A percentile compares a stretch with the other conserved stretches of the same genome.
phyloP scores from a whole-genome alignment of 1,140 invertebrate genomes.

The Drosophila busckii region DNA sequence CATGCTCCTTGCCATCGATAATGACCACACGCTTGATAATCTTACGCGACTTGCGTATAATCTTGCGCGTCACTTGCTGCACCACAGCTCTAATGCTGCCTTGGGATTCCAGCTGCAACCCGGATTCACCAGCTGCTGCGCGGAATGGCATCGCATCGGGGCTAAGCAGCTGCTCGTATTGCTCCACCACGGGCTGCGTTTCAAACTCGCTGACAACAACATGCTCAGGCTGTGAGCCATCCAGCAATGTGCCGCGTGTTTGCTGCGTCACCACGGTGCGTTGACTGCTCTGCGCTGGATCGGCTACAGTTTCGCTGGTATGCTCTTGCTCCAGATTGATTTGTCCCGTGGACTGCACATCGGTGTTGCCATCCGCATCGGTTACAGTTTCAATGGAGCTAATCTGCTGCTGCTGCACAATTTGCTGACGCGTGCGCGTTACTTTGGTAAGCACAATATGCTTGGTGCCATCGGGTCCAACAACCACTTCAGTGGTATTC shows the following conservation, averaged over 20 bases:
- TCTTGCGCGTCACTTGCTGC: slow-evolving; percentile 87
- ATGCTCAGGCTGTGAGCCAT: slow-evolving; percentile 80
- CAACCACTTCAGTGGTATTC: slow-evolving; percentile 86
- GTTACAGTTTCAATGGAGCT: slow-evolving; percentile 83
- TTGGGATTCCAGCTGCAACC: slow-evolving; percentile 47
- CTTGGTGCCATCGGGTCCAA: slow-evolving; percentile 89
- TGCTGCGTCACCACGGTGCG: slow-evolving; percentile 61
- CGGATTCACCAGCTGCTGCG: slow-evolving; percentile 42
- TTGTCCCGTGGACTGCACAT: slow-evolving; percentile 67
- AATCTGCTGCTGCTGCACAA: slow-evolving; percentile 74
- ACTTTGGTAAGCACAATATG: slow-evolving; percentile 88
- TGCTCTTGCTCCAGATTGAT: slow-evolving; percentile 67
- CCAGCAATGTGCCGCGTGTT: slow-evolving; percentile 63
- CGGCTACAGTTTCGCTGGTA: slow-evolving; percentile 44
- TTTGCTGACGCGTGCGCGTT: slow-evolving; percentile 79
- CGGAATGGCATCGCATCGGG: slow-evolving; percentile 39
- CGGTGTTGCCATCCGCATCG: slow-evolving; percentile 82
- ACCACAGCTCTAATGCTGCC: slow-evolving; percentile 84
- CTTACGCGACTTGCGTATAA: slow-evolving; percentile 86
- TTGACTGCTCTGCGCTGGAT: slow-evolving; percentile 47
- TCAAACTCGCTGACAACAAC: slow-evolving; percentile 81
- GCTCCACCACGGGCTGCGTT: slow-evolving; percentile 79
- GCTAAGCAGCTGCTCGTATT: slow-evolving; percentile 45
- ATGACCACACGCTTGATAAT: slow-evolving; percentile 87
- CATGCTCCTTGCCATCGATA: slow-evolving; percentile 89